A percentile compares a stretch with the other conserved stretches of the same genome.
Evolutionary conservation across 2,113 vertebrate genomes (phyloP).

Genomic region (Brevimyrus niger): DNA sequence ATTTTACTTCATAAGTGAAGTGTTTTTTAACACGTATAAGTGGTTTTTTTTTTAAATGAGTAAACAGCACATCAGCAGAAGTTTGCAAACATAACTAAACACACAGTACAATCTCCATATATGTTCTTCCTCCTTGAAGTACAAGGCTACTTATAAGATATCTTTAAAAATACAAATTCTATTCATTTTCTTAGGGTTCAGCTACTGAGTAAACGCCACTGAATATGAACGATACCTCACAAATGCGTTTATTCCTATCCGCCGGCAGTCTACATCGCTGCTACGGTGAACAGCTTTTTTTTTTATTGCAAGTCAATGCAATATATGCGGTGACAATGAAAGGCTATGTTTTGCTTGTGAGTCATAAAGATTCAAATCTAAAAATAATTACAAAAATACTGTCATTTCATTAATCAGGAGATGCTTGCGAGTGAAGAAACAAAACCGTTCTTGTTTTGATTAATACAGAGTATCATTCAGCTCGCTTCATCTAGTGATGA

Average conservation of each 20-base stretch:
- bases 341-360: background rate
- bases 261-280: background rate
- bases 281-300: background rate
- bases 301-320: background rate
- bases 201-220: slow-evolving; percentile 7
- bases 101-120: background rate
- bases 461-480: background rate
- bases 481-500: background rate
- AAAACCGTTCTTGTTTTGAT: background rate
- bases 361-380: background rate
- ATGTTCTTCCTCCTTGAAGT: background rate
- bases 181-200: background rate
- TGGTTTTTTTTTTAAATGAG: background rate
- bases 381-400: slow-evolving; percentile 18
- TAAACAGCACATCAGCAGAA: background rate
- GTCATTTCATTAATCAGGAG: background rate
- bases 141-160: slow-evolving; percentile 8
- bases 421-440: background rate
- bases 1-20: background rate
- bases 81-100: background rate
- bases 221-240: slow-evolving; percentile 10
- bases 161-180: slow-evolving; percentile 1
- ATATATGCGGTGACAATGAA: background rate
- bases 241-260: background rate
- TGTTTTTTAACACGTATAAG: background rate